Evolutionary conservation across 2,888 invertebrate species (phyloP).

Genomic region (Pherbina coryleti): DNA sequence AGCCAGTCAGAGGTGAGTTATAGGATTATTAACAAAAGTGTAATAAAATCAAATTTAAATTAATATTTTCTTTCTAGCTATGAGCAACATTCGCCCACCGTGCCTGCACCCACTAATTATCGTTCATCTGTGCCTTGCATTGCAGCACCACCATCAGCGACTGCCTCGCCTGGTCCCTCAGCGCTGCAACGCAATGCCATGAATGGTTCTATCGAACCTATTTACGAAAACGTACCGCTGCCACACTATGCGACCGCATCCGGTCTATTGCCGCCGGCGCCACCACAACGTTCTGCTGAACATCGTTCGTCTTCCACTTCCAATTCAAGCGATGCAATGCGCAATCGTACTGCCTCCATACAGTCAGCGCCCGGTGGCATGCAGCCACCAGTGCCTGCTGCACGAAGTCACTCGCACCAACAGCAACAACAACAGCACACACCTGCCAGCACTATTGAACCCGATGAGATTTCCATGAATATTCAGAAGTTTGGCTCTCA

Average conservation of each 20-base stretch:
- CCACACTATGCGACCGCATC: slow-evolving; percentile 66
- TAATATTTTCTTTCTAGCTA: slow-evolving; percentile 43
- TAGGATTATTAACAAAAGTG: too few species aligned
- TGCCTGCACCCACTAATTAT: slow-evolving; percentile 70
- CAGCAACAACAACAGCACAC: slow-evolving; percentile 31
- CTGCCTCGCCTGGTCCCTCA: slow-evolving; percentile 48
- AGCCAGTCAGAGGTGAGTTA: slow-evolving; percentile 52
- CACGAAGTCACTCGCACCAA: slow-evolving; percentile 47
- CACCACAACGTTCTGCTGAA: slow-evolving; percentile 50
- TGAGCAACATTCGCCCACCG: slow-evolving; percentile 65
- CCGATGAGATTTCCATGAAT: slow-evolving; percentile 53
- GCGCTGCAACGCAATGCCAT: slow-evolving; percentile 66
- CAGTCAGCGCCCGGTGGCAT: slow-evolving; percentile 79
- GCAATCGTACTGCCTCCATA: slow-evolving; percentile 75
- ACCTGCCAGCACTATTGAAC: slow-evolving; percentile 34
- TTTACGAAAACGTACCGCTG: slow-evolving; percentile 84
- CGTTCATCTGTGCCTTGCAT: slow-evolving; percentile 69
- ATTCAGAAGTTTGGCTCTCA: slow-evolving; percentile 56
- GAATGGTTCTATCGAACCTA: slow-evolving; percentile 78
- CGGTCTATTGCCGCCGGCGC: slow-evolving; percentile 67
- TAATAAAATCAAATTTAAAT: too few species aligned
- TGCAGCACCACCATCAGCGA: slow-evolving; percentile 57
- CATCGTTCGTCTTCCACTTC: slow-evolving; percentile 52
- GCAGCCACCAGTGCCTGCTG: slow-evolving; percentile 55
- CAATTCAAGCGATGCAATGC: slow-evolving; percentile 58